A percentile compares a stretch with the other conserved stretches of the same genome.
phyloP scores from a whole-genome alignment of 2,797 vertebrate genomes.

The Menidia menidia region DNA sequence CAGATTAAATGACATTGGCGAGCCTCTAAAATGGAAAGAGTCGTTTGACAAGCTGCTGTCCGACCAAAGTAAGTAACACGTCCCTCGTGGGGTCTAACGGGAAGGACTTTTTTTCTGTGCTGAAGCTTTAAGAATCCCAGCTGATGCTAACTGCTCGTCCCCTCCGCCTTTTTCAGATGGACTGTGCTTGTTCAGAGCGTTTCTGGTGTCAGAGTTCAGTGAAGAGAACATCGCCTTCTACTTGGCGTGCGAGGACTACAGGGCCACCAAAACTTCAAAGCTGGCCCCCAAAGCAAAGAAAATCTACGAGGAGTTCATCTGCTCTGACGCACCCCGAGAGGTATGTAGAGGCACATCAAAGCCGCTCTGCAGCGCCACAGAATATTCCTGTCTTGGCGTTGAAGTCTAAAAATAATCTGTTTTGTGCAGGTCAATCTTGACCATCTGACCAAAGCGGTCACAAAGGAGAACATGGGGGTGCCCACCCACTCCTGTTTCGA shows the following conservation, averaged over 20 bases:
- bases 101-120: background rate
- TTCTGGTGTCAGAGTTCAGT: constrained; percentile 94
- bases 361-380: background rate
- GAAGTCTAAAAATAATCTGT: constrained; percentile 2
- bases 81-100: background rate
- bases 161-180: constrained; percentile 82
- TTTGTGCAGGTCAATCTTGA: constrained; percentile 91
- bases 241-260: constrained; percentile 95
- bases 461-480: constrained; percentile 77
- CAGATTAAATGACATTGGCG: constrained; percentile 84
- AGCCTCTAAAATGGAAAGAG: constrained; percentile 89
- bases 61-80: constrained; percentile 89
- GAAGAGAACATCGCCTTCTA: constrained; percentile 98
- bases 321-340: constrained; percentile 92
- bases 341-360: constrained; percentile 68
- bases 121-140: background rate
- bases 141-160: constrained; percentile 29
- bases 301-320: constrained; percentile 93
- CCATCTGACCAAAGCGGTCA: constrained; percentile 88
- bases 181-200: constrained; percentile 90
- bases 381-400: background rate
- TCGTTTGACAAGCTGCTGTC: constrained; percentile 91
- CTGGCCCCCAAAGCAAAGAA: constrained; percentile 89
- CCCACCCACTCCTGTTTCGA: constrained; percentile 84
- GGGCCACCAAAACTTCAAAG: constrained; percentile 88